Conservation (phyloP, 1,140 invertebrate species). For the Argopecten irradians region DNA sequence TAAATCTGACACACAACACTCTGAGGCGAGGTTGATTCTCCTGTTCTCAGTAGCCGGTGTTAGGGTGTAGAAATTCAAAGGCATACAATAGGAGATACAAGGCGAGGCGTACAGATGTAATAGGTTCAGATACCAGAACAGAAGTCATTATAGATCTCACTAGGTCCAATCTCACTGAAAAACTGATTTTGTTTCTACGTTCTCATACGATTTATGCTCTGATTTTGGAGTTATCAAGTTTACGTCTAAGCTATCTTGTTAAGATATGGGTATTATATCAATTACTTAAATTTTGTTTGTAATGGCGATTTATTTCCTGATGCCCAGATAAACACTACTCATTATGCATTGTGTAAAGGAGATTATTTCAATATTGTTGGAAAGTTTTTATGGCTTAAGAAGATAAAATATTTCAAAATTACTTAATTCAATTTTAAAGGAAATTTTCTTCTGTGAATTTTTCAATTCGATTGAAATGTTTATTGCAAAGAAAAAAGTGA, state of each 20-base stretch:
- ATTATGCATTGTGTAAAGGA: no score
- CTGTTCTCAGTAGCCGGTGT: background rate
- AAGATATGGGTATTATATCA: background rate
- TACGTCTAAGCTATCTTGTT: background rate
- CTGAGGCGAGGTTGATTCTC: background rate
- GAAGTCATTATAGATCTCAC: background rate
- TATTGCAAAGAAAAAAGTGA: background rate
- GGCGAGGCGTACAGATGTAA: background rate
- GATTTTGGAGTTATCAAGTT: background rate
- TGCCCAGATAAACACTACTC: background rate
- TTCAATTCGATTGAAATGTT: background rate
- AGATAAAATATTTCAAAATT: background rate
- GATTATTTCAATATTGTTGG: no score
- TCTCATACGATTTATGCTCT: background rate
- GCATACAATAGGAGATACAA: background rate
- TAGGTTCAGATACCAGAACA: background rate
- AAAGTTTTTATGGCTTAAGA: background rate
- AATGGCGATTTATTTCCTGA: background rate
- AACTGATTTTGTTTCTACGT: background rate
- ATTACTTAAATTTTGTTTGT: background rate
- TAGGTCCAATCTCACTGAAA: background rate
- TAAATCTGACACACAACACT: background rate
- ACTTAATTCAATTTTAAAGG: background rate
- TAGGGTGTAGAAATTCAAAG: constrained; percentile 1
- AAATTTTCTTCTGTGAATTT: background rate